Evolutionary conservation across 2,888 invertebrate genomes (phyloP), one percentile per base, ranked within the genome.

Genomic region (Acanthosepion lycidas): DNA sequence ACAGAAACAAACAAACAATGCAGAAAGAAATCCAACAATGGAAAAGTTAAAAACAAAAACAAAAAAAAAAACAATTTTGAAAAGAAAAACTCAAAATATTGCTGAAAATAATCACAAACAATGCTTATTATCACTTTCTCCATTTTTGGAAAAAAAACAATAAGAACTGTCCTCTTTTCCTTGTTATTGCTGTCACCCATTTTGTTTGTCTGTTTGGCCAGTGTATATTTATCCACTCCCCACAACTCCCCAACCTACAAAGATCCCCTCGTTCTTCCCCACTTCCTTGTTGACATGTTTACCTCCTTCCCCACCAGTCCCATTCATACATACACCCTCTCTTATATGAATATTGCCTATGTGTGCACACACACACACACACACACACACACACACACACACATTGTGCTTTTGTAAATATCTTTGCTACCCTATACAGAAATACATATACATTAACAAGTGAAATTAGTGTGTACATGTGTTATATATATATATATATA

Each of bases 171-270:
- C 26, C 78, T 33, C n/a, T n/a, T 33, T 33, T n/a, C 78, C 78
- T 78, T 78, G 78, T 78, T 78, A 78, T 78, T 15, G 6, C 78
- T n/a, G 3, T 78, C 15, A 3, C 78, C 78, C 78, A n/a, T 33
- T 78, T 78, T 78, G 78, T 78, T n/a, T n/a, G n/a, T 78, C n/a
- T 78, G 78, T 78, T n/a, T 78, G 78, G 78, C 78, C 78, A 78
- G 78, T n/a, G 78, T 78, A 78, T 78, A n/a, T 78, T 78, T 33
- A 78, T n/a, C 78, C n/a, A 9, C 78, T 12, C n/a, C 18, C 15
- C 42, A 42, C 42, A 42, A 42, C n/a, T n/a, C n/a, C 59, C 6
- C 55, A 15, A 18, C 20, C 55, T 20, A 20, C 59, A 3, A 20
- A 5, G 0, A n/a, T 15, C 23, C 78, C 15, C n/a, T 78, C n/a